phyloP scores from a whole-genome alignment of 2,888 invertebrate genomes.

The Rhimphoctona megacephalus region DNA sequence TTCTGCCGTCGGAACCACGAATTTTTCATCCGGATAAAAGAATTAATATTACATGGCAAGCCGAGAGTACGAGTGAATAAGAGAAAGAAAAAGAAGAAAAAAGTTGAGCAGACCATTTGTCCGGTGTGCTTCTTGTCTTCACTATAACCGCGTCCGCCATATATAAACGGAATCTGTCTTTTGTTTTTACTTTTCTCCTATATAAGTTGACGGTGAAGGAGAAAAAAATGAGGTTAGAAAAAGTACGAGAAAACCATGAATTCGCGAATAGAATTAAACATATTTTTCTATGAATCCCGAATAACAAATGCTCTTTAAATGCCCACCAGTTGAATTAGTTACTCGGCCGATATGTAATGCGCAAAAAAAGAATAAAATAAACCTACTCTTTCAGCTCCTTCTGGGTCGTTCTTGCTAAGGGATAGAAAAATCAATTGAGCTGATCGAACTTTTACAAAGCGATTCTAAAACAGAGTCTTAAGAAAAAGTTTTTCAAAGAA shows the following conservation, averaged over 20 bases:
- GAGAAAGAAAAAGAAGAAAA: constrained; percentile 11
- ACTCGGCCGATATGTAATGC: constrained; percentile 18
- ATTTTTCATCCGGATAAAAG: constrained; percentile 69
- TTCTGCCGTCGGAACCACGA: constrained; percentile 49
- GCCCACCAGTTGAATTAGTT: constrained; percentile 25
- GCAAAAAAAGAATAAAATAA: constrained; percentile 31
- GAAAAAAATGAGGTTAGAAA: constrained; percentile 71
- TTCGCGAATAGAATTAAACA: constrained; percentile 77
- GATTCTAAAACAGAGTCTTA: constrained; percentile 43
- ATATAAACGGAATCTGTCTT: constrained; percentile 24
- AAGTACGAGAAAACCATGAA: constrained; percentile 45
- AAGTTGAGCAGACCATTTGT: constrained; percentile 47
- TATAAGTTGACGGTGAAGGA: constrained; percentile 45
- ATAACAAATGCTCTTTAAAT: constrained; percentile 72
- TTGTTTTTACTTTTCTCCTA: constrained; percentile 13
- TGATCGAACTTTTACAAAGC: constrained; percentile 63
- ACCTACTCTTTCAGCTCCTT: neutral
- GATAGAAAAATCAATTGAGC: constrained; percentile 62
- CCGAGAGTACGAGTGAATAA: constrained; percentile 28
- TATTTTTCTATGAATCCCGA: constrained; percentile 79
- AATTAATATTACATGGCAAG: constrained; percentile 67
- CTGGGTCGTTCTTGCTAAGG: constrained; percentile 6
- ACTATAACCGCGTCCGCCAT: constrained; percentile 25
- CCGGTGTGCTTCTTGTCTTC: constrained; percentile 52
- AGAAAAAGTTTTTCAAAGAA: constrained; percentile 64